Base-by-base conservation (phyloP, 35 echinoderm and acorn worm species). In the Holothuria glaberrima region DNA sequence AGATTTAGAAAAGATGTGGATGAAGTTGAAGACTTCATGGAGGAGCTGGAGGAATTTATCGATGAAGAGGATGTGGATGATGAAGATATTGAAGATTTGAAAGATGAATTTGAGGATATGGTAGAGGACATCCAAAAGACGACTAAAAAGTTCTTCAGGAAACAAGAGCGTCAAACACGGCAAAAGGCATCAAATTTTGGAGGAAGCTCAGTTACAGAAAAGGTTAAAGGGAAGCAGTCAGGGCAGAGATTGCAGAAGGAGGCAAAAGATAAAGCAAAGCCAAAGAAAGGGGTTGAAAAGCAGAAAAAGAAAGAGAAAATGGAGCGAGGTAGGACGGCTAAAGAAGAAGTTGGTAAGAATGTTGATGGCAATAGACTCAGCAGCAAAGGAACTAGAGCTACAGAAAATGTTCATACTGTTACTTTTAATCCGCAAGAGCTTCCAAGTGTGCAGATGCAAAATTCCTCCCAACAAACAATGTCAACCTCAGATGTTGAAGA, bases 21-120 rank as follows among this genome's bases (percentile, higher is more conserved):
- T 58, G 91, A 96, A 65, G 79, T 96, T 0, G 79, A 85, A 48
- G 91, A 96, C 18, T 96, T 96, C 83, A 79, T 96, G 80, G 94
- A 96, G 44, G 88, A 90, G 44, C 73, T 96, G 13, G 94, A 88
- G 44, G 94, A 96, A 65, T 96, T 96, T 83, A 72, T 96, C 21
- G 83, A 88, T 22, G 94, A 96, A 48, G 86, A 92, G 45, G 71
- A 84, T 57, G 32, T 92, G 3, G 83, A 89, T 17, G 94, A 96
- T 52, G 88, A 88, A 61, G 91, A 93, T 59, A 81, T 96, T 29
- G 94, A 92, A 60, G 91, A 96, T 52, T 66, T 96, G 87, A 96
- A 92, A 73, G 94, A 93, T 31, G 94, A 96, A 56, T 96, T 96
- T 93, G 94, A 92, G 78, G 91, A 96, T 31, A 92, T 96, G 88